These are phyloP conservation scores for Corapipo altera DNA, from an alignment of 2,113 vertebrate species.

Conservation along the genomic window DNA sequence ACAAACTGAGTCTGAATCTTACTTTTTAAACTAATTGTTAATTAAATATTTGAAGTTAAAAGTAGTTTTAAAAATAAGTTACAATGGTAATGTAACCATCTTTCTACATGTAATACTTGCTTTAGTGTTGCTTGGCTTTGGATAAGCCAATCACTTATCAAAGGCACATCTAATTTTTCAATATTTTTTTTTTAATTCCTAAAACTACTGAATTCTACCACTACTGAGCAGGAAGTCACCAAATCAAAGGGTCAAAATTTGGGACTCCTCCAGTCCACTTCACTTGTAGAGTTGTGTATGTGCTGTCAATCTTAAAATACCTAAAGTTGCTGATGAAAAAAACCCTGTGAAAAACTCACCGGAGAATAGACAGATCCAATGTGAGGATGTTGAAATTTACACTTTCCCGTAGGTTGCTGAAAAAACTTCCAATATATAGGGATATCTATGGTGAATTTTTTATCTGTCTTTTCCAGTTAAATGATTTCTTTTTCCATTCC, in stretches of 20 bases:
- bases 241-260: background rate
- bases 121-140: background rate
- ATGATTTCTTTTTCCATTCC: background rate
- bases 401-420: background rate
- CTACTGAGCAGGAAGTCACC: background rate
- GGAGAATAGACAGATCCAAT: background rate
- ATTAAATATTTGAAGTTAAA: background rate
- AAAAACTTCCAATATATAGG: background rate
- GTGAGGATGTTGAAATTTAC: background rate
- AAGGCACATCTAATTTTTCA: background rate
- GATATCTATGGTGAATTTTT: background rate
- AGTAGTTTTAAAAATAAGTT: background rate
- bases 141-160: background rate
- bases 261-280: background rate
- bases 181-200: background rate
- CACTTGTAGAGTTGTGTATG: accelerated
- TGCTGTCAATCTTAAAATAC: background rate
- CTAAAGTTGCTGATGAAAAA: background rate
- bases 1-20: background rate
- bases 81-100: background rate
- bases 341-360: background rate
- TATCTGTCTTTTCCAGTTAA: background rate
- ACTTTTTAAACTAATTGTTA: background rate
- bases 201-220: background rate
- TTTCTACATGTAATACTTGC: background rate